Base-by-base conservation (phyloP, 2,888 invertebrate genomes). In the Rhagophthalmus giganteus region DNA sequence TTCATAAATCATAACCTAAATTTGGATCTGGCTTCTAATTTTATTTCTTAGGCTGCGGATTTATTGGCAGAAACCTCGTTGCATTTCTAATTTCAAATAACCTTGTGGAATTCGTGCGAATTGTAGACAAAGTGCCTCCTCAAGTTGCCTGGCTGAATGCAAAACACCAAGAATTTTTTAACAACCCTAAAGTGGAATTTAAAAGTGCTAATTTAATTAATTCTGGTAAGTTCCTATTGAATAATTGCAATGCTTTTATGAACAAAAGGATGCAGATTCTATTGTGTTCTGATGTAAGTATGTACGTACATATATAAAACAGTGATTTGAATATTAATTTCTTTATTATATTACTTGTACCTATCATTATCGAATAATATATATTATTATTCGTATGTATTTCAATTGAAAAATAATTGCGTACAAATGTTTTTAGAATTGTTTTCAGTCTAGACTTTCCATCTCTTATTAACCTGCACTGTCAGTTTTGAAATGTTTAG, bases 91-190 rank as follows among this genome's bases (percentile, higher is more conserved):
- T 94, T 60, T 80, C 81, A 55, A 87, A 91, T 74, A 83, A 89
- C 65, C 75, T 91, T 64, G 87, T 85, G 55, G 84, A 84, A 66
- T 81, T 80, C 64, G 79, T 94, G 57, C 83, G 89, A 60, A 84
- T 93, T 34, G 90, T 91, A 48, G 95, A 95, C 77, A 95, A 95
- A 77, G 93, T 94, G 16, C 94, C 94, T 37, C 94, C 94, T 1
- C 90, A 91, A 74, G 87, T 92, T 66, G 94, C 94, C 1, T 95
- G 94, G 87, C 77, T 95, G 24, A 93, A 90, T 74, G 75, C 81
- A 1, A 75, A 76, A 52, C 94, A 94, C 68, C 79, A 82, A 59
- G 81, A 82, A 64, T 77, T 82, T 32, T 93, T 94, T 74, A 83
- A 86, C 49, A 83, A 84, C 75, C 80, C 87, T 54, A 78, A 84